phyloP scores from a whole-genome alignment of 2,797 vertebrate genomes.

The Enteromius unitaeniatus region DNA sequence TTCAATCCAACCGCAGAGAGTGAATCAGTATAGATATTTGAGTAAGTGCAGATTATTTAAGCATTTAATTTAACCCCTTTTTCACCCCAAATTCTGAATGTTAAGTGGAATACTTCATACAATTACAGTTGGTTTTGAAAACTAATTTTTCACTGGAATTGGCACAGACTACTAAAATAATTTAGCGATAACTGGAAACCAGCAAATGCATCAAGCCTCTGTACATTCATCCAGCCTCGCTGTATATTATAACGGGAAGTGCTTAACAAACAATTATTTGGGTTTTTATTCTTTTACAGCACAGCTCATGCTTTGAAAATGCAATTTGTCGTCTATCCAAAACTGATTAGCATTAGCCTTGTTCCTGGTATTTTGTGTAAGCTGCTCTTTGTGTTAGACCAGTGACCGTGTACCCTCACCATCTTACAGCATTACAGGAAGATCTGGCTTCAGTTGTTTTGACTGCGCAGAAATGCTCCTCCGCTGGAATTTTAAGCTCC shows the following conservation, averaged over 20 bases:
- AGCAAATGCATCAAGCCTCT: neutral
- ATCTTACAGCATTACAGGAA: conserved; percentile 21
- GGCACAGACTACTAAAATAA: neutral
- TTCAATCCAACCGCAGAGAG: neutral
- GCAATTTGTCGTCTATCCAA: conserved; percentile 4
- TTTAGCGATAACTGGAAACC: neutral
- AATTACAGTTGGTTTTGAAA: neutral
- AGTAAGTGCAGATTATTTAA: neutral
- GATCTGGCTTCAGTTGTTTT: neutral
- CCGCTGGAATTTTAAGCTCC: conserved; percentile 24
- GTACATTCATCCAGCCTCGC: neutral
- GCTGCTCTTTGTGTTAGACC: neutral
- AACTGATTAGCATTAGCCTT: neutral
- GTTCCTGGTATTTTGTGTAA: neutral
- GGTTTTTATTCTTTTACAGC: conserved; percentile 35
- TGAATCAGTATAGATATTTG: neutral
- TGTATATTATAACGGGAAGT: neutral
- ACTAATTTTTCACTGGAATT: neutral
- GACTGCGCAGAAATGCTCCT: neutral
- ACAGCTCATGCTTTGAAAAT: conserved; percentile 1
- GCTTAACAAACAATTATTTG: neutral
- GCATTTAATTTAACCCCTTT: neutral
- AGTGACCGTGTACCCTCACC: neutral
- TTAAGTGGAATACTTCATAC: neutral
- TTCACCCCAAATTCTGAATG: neutral